Conservation (phyloP, 2,888 invertebrate species). For the Calameuta filiformis region DNA sequence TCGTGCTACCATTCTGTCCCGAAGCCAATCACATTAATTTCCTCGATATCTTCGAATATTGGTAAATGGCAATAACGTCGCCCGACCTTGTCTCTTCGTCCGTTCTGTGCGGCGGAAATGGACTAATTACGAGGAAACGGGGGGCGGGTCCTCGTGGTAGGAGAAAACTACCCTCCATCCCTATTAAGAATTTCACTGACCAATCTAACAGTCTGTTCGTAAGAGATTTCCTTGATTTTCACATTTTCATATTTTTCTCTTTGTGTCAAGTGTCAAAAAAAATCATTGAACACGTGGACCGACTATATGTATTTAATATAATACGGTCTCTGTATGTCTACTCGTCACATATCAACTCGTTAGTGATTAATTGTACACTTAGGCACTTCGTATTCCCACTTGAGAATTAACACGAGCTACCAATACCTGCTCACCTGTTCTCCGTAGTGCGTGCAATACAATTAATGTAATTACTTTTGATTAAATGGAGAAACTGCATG, state of each 20-base stretch:
- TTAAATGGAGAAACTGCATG: slow-evolving; percentile 31
- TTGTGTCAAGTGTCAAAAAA: no score
- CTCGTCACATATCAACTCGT: slow-evolving; percentile 51
- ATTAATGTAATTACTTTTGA: slow-evolving; percentile 58
- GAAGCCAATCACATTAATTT: slow-evolving; percentile 61
- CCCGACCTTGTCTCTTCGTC: neutral
- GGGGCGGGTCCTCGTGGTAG: slow-evolving; percentile 57
- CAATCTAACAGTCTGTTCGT: neutral
- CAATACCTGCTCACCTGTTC: neutral
- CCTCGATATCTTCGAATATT: slow-evolving; percentile 55
- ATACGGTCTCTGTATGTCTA: neutral
- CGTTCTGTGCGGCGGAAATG: slow-evolving; percentile 48
- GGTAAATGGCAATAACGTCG: neutral
- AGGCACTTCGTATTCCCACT: slow-evolving; percentile 11
- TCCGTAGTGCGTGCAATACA: slow-evolving; percentile 38
- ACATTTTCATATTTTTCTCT: neutral
- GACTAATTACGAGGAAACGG: slow-evolving; percentile 64
- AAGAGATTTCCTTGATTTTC: neutral
- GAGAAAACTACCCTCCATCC: neutral
- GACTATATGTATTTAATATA: neutral
- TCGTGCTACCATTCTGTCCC: slow-evolving; percentile 53
- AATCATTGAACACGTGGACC: no score
- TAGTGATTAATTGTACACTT: slow-evolving; percentile 55
- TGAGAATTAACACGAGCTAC: neutral
- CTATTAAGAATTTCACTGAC: neutral